Percentiles rank a stretch among this genome's conserved stretches.
Evolutionary conservation across 2,888 invertebrate genomes (phyloP).

Genomic region (Cybosia mesomella): DNA sequence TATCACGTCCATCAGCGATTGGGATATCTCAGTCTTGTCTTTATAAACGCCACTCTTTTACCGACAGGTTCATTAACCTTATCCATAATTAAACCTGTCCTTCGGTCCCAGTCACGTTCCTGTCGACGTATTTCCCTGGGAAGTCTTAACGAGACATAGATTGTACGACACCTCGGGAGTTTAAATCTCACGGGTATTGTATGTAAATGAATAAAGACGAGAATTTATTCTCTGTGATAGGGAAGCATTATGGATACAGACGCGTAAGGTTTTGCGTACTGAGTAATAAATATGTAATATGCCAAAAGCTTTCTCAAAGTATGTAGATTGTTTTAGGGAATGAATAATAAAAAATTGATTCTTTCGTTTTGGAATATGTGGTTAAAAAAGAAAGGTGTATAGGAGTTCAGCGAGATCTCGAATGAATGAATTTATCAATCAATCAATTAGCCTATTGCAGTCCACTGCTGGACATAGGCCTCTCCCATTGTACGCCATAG

Average conservation of each 20-base stretch:
- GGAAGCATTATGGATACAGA: neutral
- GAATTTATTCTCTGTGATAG: neutral
- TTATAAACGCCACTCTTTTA: neutral
- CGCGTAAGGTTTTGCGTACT: neutral
- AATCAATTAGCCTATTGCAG: too few species aligned
- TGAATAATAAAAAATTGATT: too few species aligned
- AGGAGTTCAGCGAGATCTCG: too few species aligned
- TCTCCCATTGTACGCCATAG: too few species aligned
- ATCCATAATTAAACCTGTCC: constrained; percentile 18
- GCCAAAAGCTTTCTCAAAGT: neutral
- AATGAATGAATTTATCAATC: too few species aligned
- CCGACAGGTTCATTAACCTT: neutral
- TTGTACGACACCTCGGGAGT: constrained; percentile 23
- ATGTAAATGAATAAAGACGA: constrained; percentile 16
- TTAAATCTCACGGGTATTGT: constrained; percentile 22
- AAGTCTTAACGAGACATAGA: constrained; percentile 40
- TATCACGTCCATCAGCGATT: too few species aligned
- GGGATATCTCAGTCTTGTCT: neutral
- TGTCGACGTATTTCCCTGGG: constrained; percentile 33
- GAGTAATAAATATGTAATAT: neutral
- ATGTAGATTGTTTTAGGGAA: neutral
- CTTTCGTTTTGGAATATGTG: too few species aligned
- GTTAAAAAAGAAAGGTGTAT: too few species aligned
- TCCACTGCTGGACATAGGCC: too few species aligned
- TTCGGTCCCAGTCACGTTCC: constrained; percentile 32